Evolutionary conservation across 2,888 invertebrate species (phyloP), one percentile per base, ranked within the genome.

Genomic region (Amphiduros pacificus): DNA sequence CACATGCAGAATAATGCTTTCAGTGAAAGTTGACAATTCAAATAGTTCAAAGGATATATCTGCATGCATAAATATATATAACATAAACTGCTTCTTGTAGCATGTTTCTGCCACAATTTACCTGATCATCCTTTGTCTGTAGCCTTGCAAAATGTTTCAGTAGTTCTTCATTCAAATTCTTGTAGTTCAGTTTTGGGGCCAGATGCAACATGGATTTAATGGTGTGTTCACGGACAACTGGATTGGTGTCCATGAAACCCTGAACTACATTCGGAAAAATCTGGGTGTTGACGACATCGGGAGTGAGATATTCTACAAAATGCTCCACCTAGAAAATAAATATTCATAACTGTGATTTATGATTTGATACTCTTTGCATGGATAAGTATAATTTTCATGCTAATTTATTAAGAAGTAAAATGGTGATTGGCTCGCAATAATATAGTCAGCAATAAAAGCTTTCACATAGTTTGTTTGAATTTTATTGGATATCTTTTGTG

Each of bases 231-330:
- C 98, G 87, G 69, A 99, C 96, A 2, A 94, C 91, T 1, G 96
- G 92, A 85, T 97, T 98, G 0, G 97, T 95, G 82, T 99, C 99
- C 80, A 94, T 85, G 82, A 99, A 98, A 2, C 99, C 99, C 77
- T 94, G 91, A 59, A 91, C 90, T 64, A 99, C 73, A 62, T 77
- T 74, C 2, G 81, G 82, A 57, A 81, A 83, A 49, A 83, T 81
- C 82, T 94, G 93, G 77, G 97, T 94, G 82, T 99, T 99, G 20
- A 99, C 88, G 17, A 87, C 84, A 54, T 79, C 77, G 1, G 85
- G 78, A 81, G 88, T 86, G 22, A 88, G 77, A 76, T 87, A 86
- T 60, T 86, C 85, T 62, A 85, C 82, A 77, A 97, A 97, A 78
- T 92, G 87, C 78, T 97, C 96, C 60, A 99, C 73, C 83, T 84